Conservation (phyloP, 2,113 vertebrate species). For the Neolamprologus tretocephalus region DNA sequence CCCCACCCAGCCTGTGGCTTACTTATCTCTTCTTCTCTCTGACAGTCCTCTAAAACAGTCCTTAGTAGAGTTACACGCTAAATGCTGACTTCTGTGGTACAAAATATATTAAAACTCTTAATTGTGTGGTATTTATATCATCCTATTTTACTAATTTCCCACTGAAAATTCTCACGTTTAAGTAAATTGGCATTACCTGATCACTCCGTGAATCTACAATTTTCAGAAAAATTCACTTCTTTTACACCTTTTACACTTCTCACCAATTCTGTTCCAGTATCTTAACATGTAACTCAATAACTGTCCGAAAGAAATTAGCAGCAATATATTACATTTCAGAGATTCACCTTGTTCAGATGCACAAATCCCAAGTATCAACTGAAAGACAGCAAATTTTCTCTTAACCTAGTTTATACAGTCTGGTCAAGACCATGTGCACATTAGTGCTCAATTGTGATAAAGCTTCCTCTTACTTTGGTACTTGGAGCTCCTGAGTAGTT, state of each 20-base stretch:
- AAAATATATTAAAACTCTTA: neutral
- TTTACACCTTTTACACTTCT: too few species aligned
- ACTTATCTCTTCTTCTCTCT: neutral
- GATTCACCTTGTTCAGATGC: neutral
- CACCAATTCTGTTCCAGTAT: neutral
- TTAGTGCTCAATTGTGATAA: neutral
- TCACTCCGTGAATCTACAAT: neutral
- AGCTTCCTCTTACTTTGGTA: constrained; percentile 9
- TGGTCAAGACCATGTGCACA: neutral
- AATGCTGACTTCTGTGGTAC: neutral
- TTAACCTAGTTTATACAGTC: neutral
- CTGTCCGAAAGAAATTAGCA: neutral
- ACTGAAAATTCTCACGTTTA: neutral
- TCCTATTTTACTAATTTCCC: neutral
- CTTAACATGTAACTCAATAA: neutral
- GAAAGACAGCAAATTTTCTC: neutral
- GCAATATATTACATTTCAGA: neutral
- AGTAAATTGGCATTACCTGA: neutral
- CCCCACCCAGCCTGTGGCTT: neutral
- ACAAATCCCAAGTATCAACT: neutral
- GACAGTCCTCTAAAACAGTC: neutral
- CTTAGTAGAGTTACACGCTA: neutral
- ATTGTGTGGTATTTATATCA: neutral
- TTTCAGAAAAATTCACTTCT: neutral
- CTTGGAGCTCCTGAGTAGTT: neutral